phyloP scores from a whole-genome alignment of 2,797 vertebrate genomes.

The Mus caroli region DNA sequence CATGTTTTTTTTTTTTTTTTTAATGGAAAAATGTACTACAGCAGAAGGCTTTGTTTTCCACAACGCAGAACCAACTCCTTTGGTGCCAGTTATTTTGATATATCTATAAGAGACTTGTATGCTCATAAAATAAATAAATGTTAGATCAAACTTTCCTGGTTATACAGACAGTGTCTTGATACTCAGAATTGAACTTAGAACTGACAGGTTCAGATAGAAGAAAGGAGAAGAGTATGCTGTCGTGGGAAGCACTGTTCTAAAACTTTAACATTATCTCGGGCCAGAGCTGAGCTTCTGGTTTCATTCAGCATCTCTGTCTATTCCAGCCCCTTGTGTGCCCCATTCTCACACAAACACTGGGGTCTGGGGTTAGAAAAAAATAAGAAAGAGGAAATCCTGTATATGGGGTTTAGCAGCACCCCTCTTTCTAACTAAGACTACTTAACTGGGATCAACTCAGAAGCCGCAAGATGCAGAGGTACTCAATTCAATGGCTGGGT shows the following conservation, averaged over 20 bases:
- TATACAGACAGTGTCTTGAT: neutral
- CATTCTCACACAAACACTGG: neutral
- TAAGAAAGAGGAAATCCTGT: neutral
- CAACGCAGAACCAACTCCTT: conserved; percentile 65
- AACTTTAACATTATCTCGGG: neutral
- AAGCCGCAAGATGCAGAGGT: neutral
- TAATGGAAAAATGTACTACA: conserved; percentile 79
- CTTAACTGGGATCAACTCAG: neutral
- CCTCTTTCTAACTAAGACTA: neutral
- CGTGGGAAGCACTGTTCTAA: neutral
- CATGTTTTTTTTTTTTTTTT: conserved; percentile 50
- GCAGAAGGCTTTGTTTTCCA: conserved; percentile 79
- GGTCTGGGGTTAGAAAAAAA: neutral
- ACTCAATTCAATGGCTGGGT: neutral
- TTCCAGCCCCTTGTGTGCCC: neutral
- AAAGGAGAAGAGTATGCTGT: neutral
- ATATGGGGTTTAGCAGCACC: accelerated
- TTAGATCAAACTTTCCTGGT: neutral
- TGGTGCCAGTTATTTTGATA: conserved; percentile 45
- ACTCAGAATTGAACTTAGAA: neutral
- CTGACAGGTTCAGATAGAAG: neutral
- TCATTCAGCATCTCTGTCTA: neutral
- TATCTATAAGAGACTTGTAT: conserved; percentile 2
- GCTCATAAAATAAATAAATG: conserved; percentile 56
- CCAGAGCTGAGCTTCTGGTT: neutral